Evolutionary conservation across 2,888 invertebrate species (phyloP), one percentile per base, ranked within the genome.

Genomic region (Tiphia femorata): DNA sequence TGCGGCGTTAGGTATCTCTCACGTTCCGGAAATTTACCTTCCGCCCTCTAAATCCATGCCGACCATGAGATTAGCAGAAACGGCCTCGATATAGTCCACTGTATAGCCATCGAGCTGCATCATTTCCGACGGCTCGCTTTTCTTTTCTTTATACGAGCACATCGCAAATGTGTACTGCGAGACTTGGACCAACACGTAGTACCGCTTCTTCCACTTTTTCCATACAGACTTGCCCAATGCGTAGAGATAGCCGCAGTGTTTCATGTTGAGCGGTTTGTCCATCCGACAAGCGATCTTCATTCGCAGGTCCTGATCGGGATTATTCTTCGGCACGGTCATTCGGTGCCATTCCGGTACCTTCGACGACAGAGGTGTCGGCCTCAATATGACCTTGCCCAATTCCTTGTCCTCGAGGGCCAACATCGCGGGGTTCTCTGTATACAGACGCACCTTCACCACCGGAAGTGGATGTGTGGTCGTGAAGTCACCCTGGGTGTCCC

Each of bases 401-500:
- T 99, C 98, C 83, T 98, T 98, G 82, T 99, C 99, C 85, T 99
- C 99, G 52, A 99, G 87, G n/a, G 98, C 95, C 46, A 99, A 86
- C 87, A 99, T 95, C 49, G 96, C 96, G 17, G 97, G 96, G 83
- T 97, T 98, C 86, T 99, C 99, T 0, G 98, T 97, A 83, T 95
- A 98, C 25, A 98, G 86, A 84, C 99, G 98, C 3, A 99, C 94
- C 88, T 99, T 99, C 12, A 99, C 98, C 16, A 94, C 91, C 37
- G 99, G 99, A 62, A 99, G 87, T 1, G 98, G 96, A 83, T 98
- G 97, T 59, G 96, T 97, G 49, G 98, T 99, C 70, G 96, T 95
- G 85, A 99, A 99, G 85, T 99, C 99, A 49, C 98, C 99, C 87
- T 98, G 98, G 0, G 98, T 99, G 81, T 99, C 99, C 99, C 99